Base-by-base conservation (phyloP, 2,888 invertebrate species). In the Thumatha senex region DNA sequence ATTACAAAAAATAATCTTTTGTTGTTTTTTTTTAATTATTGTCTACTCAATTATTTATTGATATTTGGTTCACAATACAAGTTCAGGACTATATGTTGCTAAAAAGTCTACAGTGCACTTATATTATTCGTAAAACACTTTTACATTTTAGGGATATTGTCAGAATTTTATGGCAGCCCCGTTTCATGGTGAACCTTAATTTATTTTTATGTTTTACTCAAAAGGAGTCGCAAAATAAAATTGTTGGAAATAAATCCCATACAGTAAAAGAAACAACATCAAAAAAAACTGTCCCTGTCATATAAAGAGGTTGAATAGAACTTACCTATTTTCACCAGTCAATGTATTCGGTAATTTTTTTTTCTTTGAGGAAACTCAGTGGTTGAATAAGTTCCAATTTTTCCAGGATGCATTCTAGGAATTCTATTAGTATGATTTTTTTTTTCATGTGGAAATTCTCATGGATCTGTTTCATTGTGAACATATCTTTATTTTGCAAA, bases 401-500 rank as follows among this genome's bases (percentile, higher is more conserved):
- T n/a, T n/a, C n/a, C n/a, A n/a, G n/a, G n/a, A n/a, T n/a, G n/a
- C n/a, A n/a, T n/a, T n/a, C n/a, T n/a, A n/a, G n/a, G n/a, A n/a
- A n/a, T n/a, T n/a, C n/a, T n/a, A n/a, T n/a, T n/a, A n/a, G n/a
- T n/a, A n/a, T n/a, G n/a, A n/a, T n/a, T n/a, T n/a, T n/a, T n/a
- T 24, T 24, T 24, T 24, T 24, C 2, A 24, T 24, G n/a, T n/a
- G n/a, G n/a, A n/a, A 24, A 2, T 24, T 24, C 5, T 24, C 10
- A 15, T 14, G 10, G 10, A 14, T 9, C 10, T 36, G 14, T 14
- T 10, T 14, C 14, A 36, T 10, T 36, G 10, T 36, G 11, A 24
- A 13, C 18, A 34, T 9, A 11, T 34, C 42, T 43, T 31, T 36
- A 52, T 57, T 40, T 48, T 35, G 42, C 40, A 33, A 40, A 57